These are phyloP conservation scores for human DNA, from an alignment of 2,113 vertebrate species.

Conservation along the genomic window DNA sequence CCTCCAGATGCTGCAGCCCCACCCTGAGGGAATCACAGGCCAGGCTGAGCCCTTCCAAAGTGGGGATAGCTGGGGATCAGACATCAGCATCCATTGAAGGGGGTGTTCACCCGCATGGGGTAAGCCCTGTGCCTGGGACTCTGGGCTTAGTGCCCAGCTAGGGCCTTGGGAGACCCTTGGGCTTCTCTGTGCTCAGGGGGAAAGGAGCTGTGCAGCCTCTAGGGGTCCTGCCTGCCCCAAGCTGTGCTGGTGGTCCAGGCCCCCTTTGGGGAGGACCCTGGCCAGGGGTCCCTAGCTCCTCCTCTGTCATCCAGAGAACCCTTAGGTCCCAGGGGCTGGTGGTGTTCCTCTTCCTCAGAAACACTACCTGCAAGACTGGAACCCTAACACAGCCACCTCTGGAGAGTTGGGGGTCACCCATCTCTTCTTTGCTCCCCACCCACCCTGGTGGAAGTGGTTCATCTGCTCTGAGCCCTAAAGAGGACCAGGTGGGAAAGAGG, in stretches of 20 bases:
- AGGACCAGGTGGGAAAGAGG: background rate
- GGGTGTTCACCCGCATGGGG: rapidly evolving
- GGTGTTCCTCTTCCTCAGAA: background rate
- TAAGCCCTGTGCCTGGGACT: background rate
- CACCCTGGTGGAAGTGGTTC: background rate
- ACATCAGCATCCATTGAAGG: background rate
- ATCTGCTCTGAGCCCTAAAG: background rate
- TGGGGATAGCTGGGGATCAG: background rate
- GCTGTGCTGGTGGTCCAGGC: background rate
- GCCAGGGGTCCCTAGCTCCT: background rate
- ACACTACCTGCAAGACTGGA: background rate
- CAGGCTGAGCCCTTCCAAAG: background rate
- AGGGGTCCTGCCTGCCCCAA: background rate
- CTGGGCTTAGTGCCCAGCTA: background rate
- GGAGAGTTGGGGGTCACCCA: background rate
- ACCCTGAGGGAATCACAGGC: background rate
- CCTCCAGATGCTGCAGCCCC: background rate
- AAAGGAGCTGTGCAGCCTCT: background rate
- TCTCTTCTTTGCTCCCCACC: background rate
- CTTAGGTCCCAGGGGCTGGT: background rate
- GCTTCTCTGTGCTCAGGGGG: no score
- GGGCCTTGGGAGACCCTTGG: background rate
- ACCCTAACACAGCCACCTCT: background rate
- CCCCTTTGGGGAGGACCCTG: background rate
- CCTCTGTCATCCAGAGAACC: background rate